Conservation (phyloP, 2,888 invertebrate species). For the Perizoma affinitatum region DNA sequence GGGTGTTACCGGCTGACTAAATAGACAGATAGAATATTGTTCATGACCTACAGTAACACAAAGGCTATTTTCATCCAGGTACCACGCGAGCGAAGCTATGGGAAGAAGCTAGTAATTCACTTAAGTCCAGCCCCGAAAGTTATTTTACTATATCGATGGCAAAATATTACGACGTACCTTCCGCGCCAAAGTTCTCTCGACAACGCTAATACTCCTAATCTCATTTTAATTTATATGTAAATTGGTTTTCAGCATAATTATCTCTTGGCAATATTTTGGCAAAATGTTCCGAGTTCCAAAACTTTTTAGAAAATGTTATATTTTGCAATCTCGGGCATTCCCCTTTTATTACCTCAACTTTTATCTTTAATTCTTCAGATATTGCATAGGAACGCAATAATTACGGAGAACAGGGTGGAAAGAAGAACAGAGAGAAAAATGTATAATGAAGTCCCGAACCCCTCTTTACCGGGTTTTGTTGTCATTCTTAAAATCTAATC, state of each 20-base stretch:
- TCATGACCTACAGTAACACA: too few species aligned
- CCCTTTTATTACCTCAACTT: conserved; percentile 61
- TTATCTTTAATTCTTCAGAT: conserved; percentile 68
- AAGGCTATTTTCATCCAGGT: too few species aligned
- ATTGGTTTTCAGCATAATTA: conserved; percentile 60
- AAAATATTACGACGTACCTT: conserved; percentile 45
- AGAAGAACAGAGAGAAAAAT: conserved; percentile 59
- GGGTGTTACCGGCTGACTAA: too few species aligned
- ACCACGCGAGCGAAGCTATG: too few species aligned
- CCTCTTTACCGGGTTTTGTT: conserved; percentile 58
- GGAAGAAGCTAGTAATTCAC: too few species aligned
- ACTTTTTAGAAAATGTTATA: conserved; percentile 60
- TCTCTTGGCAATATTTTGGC: conserved; percentile 52
- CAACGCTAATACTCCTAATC: conserved; percentile 57
- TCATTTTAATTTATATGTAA: conserved; percentile 66
- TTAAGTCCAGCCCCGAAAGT: neutral
- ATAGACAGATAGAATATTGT: too few species aligned
- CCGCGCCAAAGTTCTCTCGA: conserved; percentile 42
- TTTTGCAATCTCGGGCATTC: conserved; percentile 60
- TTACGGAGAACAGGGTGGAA: conserved; percentile 58
- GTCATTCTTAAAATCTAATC: conserved; percentile 66
- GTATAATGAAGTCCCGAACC: conserved; percentile 66
- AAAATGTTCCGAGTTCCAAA: conserved; percentile 53
- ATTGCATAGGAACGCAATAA: conserved; percentile 63
- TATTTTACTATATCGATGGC: conserved; percentile 37